Conservation (phyloP, 2,797 vertebrate genomes). For the Poecilia velifera region DNA sequence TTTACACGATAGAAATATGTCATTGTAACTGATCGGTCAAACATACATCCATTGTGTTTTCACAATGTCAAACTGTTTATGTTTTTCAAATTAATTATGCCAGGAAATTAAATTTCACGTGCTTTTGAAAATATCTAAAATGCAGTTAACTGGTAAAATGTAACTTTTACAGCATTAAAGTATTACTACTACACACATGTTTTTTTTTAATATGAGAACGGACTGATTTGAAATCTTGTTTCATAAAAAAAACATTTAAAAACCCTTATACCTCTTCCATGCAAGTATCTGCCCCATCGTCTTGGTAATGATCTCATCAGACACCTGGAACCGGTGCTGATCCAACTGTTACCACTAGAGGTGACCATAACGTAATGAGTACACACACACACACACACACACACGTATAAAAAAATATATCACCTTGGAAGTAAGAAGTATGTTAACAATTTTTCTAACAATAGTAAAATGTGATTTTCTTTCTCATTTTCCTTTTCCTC, state of each 20-base stretch:
- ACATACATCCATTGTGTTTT: background rate
- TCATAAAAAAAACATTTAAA: background rate
- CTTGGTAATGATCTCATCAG: background rate
- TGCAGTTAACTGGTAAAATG: background rate
- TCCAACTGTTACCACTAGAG: background rate
- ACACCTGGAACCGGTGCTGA: background rate
- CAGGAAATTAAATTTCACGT: too few species aligned
- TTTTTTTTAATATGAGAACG: background rate
- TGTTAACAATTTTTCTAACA: background rate
- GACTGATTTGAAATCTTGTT: background rate
- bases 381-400: too few species aligned
- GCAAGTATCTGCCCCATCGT: background rate
- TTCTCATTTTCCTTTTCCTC: background rate
- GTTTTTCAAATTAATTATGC: background rate
- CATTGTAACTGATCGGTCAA: background rate
- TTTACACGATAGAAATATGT: constrained; percentile 10
- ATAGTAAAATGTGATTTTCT: background rate
- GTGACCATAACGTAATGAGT: background rate
- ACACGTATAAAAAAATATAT: background rate
- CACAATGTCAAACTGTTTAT: background rate
- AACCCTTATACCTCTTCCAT: background rate
- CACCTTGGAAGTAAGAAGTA: background rate
- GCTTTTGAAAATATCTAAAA: background rate
- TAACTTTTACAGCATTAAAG: background rate
- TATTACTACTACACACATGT: too few species aligned